Base-by-base conservation (phyloP, 2,113 vertebrate species). In the Acanthochromis polyacanthus region DNA sequence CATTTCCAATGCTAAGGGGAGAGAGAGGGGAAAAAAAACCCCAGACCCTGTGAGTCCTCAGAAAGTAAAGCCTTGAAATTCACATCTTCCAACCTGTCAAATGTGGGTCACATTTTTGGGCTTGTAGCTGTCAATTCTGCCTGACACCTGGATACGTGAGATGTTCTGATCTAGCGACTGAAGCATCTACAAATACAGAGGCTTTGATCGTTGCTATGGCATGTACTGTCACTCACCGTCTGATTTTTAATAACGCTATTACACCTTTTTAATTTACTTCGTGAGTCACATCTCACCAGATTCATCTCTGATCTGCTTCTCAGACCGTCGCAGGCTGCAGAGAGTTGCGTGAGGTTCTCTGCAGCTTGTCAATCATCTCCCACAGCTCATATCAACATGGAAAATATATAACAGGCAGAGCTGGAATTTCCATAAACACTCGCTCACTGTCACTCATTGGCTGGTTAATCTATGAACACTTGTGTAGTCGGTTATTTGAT, bases 1-100 rank as follows among this genome's bases (percentile, higher is more conserved):
- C 95, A 15, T 85, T 4, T 82, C 95, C 95, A 0, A 97, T 75
- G 23, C 96, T 97, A 88, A 85, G 58, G 50, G 28, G n/a, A 86
- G 48, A 65, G 50, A n/a, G n/a, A n/a, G n/a, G n/a, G n/a, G n/a
- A 20, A 56, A 28, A 17, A 36, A 57, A 48, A 48, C 19, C 2
- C 10, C 6, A n/a, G 3, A 5, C 22, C 45, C 12, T 80, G 70
- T 43, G 10, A 63, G 64, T 53, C n/a, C 62, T 76, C 48, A 70
- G 32, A 80, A 65, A 59, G 50, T 36, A 22, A 71, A 60, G 45
- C 76, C 25, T 55, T 59, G 12, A 79, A 79, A 78, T 65, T 81
- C 50, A 89, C 48, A 77, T 72, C 50, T 55, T 66, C 50, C 64
- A 75, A 78, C 57, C 80, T 81, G 74, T 43, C 51, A 74, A 75